These are phyloP conservation scores for Selenia dentaria DNA, from an alignment of 2,888 invertebrate species.

Conservation along the genomic window DNA sequence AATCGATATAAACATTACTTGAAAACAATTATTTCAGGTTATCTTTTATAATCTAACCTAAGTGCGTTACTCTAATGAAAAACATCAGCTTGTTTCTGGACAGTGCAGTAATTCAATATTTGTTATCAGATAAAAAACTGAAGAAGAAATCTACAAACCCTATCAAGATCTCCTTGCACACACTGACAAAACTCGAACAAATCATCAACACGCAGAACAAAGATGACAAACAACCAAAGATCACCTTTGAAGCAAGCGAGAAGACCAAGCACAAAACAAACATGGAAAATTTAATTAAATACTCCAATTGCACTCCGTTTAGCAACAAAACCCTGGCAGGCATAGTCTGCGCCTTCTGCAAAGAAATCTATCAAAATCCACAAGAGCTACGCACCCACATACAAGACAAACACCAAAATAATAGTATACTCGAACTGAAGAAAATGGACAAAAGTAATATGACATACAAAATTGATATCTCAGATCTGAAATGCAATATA, in stretches of 20 bases:
- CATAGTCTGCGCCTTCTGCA: constrained; percentile 66
- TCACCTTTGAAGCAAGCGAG: constrained; percentile 45
- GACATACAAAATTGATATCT: constrained; percentile 71
- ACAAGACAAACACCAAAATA: constrained; percentile 43
- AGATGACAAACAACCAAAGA: neutral
- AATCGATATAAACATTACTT: too few species aligned
- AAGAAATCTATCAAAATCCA: constrained; percentile 48
- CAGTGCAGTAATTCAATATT: too few species aligned
- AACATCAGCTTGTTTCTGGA: too few species aligned
- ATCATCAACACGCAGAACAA: constrained; percentile 38
- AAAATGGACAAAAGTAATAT: constrained; percentile 62
- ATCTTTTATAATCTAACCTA: too few species aligned
- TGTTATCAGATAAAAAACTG: constrained; percentile 50
- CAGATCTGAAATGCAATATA: constrained; percentile 59
- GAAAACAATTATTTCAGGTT: too few species aligned
- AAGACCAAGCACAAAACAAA: constrained; percentile 60
- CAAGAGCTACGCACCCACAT: constrained; percentile 52
- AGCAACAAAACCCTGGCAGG: constrained; percentile 65
- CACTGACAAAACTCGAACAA: constrained; percentile 47
- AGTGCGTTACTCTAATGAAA: too few species aligned
- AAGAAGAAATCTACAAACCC: constrained; percentile 41
- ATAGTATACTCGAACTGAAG: constrained; percentile 50
- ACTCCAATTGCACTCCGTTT: constrained; percentile 73
- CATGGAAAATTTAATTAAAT: constrained; percentile 60
- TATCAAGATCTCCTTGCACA: constrained; percentile 50